phyloP scores from a whole-genome alignment of 2,797 vertebrate genomes.

The Mallotus villosus region DNA sequence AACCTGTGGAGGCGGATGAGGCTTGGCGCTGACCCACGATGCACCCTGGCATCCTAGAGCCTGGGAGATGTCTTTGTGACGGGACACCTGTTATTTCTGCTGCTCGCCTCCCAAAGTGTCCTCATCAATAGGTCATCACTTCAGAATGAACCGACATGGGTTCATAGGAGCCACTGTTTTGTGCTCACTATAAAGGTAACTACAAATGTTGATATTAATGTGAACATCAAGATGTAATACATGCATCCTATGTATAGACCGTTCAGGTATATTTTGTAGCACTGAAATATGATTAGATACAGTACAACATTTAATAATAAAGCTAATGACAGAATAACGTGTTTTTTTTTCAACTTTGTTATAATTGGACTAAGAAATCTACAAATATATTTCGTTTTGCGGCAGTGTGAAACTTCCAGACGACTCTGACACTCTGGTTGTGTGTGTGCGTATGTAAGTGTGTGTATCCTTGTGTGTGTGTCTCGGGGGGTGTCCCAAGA shows the following conservation, averaged over 20 bases:
- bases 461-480: slow-evolving; percentile 1
- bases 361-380: no score
- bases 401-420: no score
- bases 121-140: no score
- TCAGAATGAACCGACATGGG: no score
- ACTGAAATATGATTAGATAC: neutral
- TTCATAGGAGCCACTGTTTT: no score
- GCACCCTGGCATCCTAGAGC: slow-evolving; percentile 69
- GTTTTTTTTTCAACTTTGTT: no score
- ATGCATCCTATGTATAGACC: neutral
- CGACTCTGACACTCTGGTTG: no score
- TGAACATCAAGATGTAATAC: neutral
- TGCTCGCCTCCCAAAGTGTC: slow-evolving; percentile 31
- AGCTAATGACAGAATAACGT: no score
- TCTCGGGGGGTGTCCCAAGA: neutral
- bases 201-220: neutral
- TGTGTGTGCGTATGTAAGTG: neutral
- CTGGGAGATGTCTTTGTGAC: slow-evolving; percentile 72
- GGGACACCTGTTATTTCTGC: slow-evolving; percentile 77
- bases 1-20: slow-evolving; percentile 77
- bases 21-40: slow-evolving; percentile 68
- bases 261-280: neutral
- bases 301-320: no score
- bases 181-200: no score
- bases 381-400: no score